Evolutionary conservation across 2,888 invertebrate genomes (phyloP).

Genomic region (Cryptus viduatorius): DNA sequence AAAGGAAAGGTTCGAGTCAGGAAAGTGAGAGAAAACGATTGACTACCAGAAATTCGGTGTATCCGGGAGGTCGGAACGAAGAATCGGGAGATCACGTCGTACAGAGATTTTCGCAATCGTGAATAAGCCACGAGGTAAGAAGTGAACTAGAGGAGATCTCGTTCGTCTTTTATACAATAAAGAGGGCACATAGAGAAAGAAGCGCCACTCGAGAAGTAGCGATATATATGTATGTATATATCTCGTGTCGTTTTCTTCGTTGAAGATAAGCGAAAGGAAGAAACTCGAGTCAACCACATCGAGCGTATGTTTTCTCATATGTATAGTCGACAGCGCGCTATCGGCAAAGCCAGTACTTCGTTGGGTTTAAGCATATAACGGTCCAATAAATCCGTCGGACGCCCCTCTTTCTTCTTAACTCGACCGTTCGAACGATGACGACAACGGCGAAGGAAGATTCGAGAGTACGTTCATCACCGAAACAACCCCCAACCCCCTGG

Average conservation of each 20-base stretch:
- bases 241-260: slow-evolving; percentile 26
- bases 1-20: background rate
- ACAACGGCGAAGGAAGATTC: slow-evolving; percentile 41
- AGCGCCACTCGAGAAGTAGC: slow-evolving; percentile 32
- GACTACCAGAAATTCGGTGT: background rate
- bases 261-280: slow-evolving; percentile 36
- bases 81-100: slow-evolving; percentile 20
- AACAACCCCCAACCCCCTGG: background rate
- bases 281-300: background rate
- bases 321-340: background rate
- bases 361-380: slow-evolving; percentile 63
- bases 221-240: background rate
- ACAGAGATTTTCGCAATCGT: slow-evolving; percentile 36
- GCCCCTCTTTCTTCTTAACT: slow-evolving; percentile 40
- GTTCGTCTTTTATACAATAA: slow-evolving; percentile 68
- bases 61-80: slow-evolving; percentile 19
- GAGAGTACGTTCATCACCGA: slow-evolving; percentile 56
- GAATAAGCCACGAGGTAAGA: slow-evolving; percentile 43
- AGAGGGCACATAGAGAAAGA: slow-evolving; percentile 20
- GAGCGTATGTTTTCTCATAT: slow-evolving; percentile 2
- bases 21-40: slow-evolving; percentile 20
- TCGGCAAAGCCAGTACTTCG: slow-evolving; percentile 38
- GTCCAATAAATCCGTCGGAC: slow-evolving; percentile 59
- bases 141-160: slow-evolving; percentile 60
- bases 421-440: slow-evolving; percentile 27